Base-by-base conservation (phyloP, 2,888 invertebrate genomes). In the Euzetes globulus region DNA sequence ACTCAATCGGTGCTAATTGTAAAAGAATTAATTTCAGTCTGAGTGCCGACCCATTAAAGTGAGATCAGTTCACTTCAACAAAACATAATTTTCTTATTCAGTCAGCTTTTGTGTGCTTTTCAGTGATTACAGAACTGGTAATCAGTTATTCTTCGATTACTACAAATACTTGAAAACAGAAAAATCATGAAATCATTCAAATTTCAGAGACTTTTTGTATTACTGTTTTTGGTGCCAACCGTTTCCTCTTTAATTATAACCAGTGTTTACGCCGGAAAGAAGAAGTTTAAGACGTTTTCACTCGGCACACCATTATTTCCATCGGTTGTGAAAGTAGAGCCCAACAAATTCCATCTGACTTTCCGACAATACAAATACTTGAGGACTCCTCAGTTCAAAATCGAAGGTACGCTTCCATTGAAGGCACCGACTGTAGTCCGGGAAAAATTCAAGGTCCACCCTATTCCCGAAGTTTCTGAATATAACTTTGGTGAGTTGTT, bases 221-320 rank as follows among this genome's bases (percentile, higher is more conserved):
- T 58, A 13, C 9, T 58, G 13, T 22, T 58, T 25, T 27, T 58
- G 58, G 58, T 58, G 58, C 58, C 58, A 58, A 58, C 58, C 27
- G 58, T 58, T 22, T 19, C 58, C 9, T 75, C 76, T 5, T 72
- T 76, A 15, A 76, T 76, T 7, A 75, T 76, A 19, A 73, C 76
- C 17, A 76, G 72, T 65, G 75, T 76, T 19, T 72, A 68, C 22
- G 76, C 75, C 6, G 76, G 76, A 1, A 52, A 72, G n/a, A 76
- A 76, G 29, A 76, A 76, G 50, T 76, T 76, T 70, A 75, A 75
- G 41, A 76, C 73, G 2, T 71, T 37, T 55, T 75, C 75, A 13
- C 70, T 76, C 17, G 76, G 73, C 60, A 29, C 37, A 1, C 47
- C 72, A 25, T 68, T 76, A 45, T 33, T 76, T 25, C 75, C 75